These are phyloP conservation scores for Phoenicopterus ruber DNA, from an alignment of 2,113 vertebrate species.

Conservation along the genomic window DNA sequence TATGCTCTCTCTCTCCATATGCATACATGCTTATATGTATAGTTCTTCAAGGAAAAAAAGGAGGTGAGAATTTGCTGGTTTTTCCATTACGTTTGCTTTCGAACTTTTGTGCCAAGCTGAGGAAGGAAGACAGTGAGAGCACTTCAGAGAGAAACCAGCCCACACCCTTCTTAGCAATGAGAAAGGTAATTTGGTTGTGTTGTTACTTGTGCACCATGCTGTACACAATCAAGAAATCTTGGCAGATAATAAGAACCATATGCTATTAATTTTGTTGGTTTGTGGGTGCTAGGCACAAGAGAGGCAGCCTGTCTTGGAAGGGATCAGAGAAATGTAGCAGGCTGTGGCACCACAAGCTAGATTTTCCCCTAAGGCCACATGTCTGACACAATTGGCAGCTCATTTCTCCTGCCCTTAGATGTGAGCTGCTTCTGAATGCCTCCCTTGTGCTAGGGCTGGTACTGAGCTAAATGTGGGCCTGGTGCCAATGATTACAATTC, in stretches of 20 bases:
- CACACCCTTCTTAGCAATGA: neutral
- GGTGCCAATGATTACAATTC: conserved; percentile 27
- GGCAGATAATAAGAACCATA: neutral
- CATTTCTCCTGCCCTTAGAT: conserved; percentile 17
- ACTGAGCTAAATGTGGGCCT: conserved; percentile 13
- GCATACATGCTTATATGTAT: neutral
- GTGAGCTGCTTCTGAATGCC: conserved; percentile 33
- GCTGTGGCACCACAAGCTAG: neutral
- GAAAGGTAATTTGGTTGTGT: neutral
- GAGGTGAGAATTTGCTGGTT: neutral
- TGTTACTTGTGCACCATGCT: neutral
- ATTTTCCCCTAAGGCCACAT: neutral
- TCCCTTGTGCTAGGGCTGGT: conserved; percentile 37
- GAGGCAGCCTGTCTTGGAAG: neutral
- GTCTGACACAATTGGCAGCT: conserved; percentile 36
- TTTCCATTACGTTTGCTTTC: neutral
- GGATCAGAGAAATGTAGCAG: neutral
- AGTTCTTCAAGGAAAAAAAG: neutral
- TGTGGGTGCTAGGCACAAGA: neutral
- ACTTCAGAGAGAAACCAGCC: neutral
- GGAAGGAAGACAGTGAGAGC: neutral
- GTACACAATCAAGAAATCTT: neutral
- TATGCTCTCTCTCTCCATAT: neutral
- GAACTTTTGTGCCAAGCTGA: neutral
- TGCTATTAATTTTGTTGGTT: neutral